Evolutionary conservation across 2,797 vertebrate genomes (phyloP), one percentile per base, ranked within the genome.

Genomic region (Myiothlypis coronata): DNA sequence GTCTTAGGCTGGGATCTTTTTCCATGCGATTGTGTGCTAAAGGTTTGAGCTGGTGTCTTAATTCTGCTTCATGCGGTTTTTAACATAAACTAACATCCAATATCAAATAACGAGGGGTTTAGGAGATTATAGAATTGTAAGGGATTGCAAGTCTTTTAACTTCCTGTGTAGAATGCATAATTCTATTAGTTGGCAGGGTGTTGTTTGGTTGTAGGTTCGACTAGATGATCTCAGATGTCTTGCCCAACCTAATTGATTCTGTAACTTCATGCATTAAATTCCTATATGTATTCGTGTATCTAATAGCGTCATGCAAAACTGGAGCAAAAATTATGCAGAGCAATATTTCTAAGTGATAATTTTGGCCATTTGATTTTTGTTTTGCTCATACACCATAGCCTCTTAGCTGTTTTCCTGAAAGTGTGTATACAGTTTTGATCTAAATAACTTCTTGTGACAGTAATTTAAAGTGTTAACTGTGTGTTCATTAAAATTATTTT

Each of bases 251-350:
- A 23, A 56, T 11, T 15, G 20, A 11, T 64, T 68, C 21, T 39
- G n/a, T 64, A 22, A 20, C 37, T 87, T 55, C 21, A 3, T 44
- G 12, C 23, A 27, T 69, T 79, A 30, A 53, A 43, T 65, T 47
- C 9, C 20, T 46, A 0, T 53, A 11, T 18, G 3, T 43, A 21
- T 71, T 75, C 0, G 0, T 4, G 1, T 47, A 34, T 13, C 11
- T 1, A 0, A 12, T 32, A 64, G 55, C 0, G 1, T 43, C 2
- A 4, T 49, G 30, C 27, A 69, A 69, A 87, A 65, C 2, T 56
- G 55, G 55, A 21, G n/a, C 55, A 67, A 74, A 69, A 74, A 32
- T 28, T 65, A 53, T 6, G 8, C 37, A 32, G 9, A 53, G 24
- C 13, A 14, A 1, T 59, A 35, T 65, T 77, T 60, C n/a, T 67